Percentiles rank a stretch among this genome's conserved stretches.
Evolutionary conservation across 2,888 invertebrate genomes (phyloP).

Genomic region (Caenorhabditis drosophilae): DNA sequence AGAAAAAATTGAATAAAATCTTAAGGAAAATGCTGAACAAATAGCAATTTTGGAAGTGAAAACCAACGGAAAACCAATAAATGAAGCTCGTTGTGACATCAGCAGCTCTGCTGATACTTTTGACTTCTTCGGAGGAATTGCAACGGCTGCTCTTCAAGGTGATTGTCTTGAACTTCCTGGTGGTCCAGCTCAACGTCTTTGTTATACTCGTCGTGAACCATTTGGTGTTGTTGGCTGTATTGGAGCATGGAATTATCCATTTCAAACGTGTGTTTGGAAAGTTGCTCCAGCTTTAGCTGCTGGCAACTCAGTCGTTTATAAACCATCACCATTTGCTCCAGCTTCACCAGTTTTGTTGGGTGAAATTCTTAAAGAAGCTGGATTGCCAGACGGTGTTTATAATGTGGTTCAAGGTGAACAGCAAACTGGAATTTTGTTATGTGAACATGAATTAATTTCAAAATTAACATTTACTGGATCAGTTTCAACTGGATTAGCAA

Average conservation of each 20-base stretch:
- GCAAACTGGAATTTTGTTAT: conserved; percentile 71
- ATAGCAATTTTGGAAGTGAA: conserved; percentile 70
- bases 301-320: conserved; percentile 75
- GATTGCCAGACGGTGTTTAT: conserved; percentile 73
- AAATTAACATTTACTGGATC: conserved; percentile 75
- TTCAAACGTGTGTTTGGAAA: conserved; percentile 65
- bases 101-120: conserved; percentile 73
- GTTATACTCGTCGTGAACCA: conserved; percentile 65
- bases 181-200: conserved; percentile 52
- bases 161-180: conserved; percentile 58
- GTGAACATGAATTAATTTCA: conserved; percentile 71
- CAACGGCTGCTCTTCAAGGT: conserved; percentile 36
- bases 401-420: conserved; percentile 74
- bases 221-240: conserved; percentile 66
- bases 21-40: conserved; percentile 70
- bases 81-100: conserved; percentile 74
- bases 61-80: conserved; percentile 75
- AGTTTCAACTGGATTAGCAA: conserved; percentile 70
- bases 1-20: conserved; percentile 4
- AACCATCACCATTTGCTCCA: conserved; percentile 74
- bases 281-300: conserved; percentile 72
- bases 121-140: conserved; percentile 73
- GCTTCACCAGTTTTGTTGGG: conserved; percentile 73
- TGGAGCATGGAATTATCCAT: conserved; percentile 68
- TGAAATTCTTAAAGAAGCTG: conserved; percentile 73